Evolutionary conservation across 2,888 invertebrate species (phyloP).

Genomic region (Heteropelma amictum): DNA sequence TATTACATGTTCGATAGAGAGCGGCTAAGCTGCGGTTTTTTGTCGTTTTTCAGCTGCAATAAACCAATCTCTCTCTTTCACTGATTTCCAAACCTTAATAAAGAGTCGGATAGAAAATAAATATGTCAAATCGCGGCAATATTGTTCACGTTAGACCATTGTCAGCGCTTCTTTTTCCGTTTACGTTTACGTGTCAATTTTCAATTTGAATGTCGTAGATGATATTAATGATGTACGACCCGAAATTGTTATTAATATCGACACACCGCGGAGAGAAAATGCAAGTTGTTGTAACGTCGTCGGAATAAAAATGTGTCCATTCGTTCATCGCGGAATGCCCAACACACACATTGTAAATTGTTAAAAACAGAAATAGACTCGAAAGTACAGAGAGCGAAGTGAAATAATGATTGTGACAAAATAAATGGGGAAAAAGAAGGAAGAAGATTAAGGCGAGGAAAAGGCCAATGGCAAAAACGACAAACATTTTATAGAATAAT

Average conservation of each 20-base stretch:
- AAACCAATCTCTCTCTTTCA: constrained; percentile 20
- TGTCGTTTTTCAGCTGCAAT: constrained; percentile 24
- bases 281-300: too few species aligned
- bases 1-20: constrained; percentile 47
- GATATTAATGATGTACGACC: constrained; percentile 32
- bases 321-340: too few species aligned
- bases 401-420: constrained; percentile 7
- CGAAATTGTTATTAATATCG: not conserved
- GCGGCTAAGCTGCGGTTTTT: constrained; percentile 18
- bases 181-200: constrained; percentile 48
- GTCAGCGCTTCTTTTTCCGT: constrained; percentile 25
- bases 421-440: not conserved
- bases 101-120: not conserved
- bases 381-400: not conserved
- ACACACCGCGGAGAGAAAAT: not conserved
- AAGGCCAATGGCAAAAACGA: constrained; percentile 13
- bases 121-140: constrained; percentile 34
- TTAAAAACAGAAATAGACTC: too few species aligned
- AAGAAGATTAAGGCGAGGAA: constrained; percentile 2
- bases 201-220: constrained; percentile 47
- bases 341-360: too few species aligned
- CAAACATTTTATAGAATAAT: constrained; percentile 36
- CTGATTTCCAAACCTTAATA: not conserved
- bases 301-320: too few species aligned
- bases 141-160: constrained; percentile 38